phyloP scores from a whole-genome alignment of 2,888 invertebrate genomes.

The Aethes cnicana region DNA sequence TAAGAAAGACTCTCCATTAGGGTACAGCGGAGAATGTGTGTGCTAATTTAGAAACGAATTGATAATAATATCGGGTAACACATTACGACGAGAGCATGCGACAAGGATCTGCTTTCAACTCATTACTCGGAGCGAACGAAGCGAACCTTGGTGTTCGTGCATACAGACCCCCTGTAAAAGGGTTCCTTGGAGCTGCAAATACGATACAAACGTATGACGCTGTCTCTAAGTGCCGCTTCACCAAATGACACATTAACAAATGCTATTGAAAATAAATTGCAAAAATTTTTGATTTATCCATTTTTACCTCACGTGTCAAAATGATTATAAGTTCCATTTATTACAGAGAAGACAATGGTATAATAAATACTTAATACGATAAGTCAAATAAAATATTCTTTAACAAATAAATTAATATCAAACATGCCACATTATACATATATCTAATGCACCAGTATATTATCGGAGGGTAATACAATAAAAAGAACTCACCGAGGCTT shows the following conservation, averaged over 20 bases:
- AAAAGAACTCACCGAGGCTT: constrained; percentile 48
- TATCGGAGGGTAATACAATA: constrained; percentile 29
- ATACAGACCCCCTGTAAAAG: constrained; percentile 18
- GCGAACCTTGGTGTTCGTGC: constrained; percentile 26
- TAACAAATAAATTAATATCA: neutral
- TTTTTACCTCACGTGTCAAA: too few species aligned
- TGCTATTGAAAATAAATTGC: neutral
- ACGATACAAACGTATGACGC: constrained; percentile 8
- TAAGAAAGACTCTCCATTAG: constrained; percentile 1
- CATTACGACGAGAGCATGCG: constrained; percentile 30
- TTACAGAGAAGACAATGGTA: too few species aligned
- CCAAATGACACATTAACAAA: neutral
- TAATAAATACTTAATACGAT: too few species aligned
- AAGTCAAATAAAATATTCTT: too few species aligned
- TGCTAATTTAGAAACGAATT: constrained; percentile 24
- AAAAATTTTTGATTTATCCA: too few species aligned
- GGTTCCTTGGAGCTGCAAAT: constrained; percentile 15
- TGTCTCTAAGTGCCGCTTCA: constrained; percentile 1
- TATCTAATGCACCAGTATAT: constrained; percentile 10
- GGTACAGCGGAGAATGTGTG: neutral
- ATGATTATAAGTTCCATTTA: too few species aligned
- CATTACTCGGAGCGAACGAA: constrained; percentile 29
- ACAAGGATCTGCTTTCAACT: constrained; percentile 37
- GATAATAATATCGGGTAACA: constrained; percentile 30
- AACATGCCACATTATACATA: neutral